Evolutionary conservation across 2,888 invertebrate genomes (phyloP).

Genomic region (Zaprionus bogoriensis): DNA sequence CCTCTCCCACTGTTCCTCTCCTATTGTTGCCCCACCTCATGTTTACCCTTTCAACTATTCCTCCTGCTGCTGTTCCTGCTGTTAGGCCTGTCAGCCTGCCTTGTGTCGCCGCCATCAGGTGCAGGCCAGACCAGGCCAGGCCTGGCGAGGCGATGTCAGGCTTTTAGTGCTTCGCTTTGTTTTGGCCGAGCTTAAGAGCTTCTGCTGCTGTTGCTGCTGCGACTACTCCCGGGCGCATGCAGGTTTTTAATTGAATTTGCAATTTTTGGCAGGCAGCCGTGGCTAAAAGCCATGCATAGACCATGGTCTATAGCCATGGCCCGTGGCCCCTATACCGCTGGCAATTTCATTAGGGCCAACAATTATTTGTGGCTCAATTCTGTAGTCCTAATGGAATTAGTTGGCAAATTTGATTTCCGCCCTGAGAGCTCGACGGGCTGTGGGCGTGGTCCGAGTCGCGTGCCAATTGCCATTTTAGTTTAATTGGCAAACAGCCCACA

Average conservation of each 20-base stretch:
- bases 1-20: too few relatives aligned
- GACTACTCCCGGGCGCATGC: neutral
- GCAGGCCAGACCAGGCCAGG: neutral
- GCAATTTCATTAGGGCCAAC: slow-evolving; percentile 49
- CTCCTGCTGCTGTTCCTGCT: neutral
- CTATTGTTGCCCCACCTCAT: too few relatives aligned
- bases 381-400: slow-evolving; percentile 56
- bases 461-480: slow-evolving; percentile 65
- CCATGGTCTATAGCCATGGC: too few relatives aligned
- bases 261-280: slow-evolving; percentile 38
- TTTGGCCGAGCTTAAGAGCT: slow-evolving; percentile 4
- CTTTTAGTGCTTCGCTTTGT: neutral
- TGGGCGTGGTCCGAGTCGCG: slow-evolving; percentile 41
- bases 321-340: too few relatives aligned
- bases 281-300: slow-evolving; percentile 35
- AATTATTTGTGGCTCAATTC: slow-evolving; percentile 42
- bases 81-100: slow-evolving; percentile 17
- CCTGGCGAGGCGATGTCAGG: neutral
- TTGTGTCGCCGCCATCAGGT: neutral
- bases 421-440: slow-evolving; percentile 20
- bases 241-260: slow-evolving; percentile 70
- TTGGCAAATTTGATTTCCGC: slow-evolving; percentile 51
- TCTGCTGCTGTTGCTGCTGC: neutral
- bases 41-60: too few relatives aligned
- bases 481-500: slow-evolving; percentile 51